Conservation (phyloP, 2,888 invertebrate genomes). For the Masnerella sp. region DNA sequence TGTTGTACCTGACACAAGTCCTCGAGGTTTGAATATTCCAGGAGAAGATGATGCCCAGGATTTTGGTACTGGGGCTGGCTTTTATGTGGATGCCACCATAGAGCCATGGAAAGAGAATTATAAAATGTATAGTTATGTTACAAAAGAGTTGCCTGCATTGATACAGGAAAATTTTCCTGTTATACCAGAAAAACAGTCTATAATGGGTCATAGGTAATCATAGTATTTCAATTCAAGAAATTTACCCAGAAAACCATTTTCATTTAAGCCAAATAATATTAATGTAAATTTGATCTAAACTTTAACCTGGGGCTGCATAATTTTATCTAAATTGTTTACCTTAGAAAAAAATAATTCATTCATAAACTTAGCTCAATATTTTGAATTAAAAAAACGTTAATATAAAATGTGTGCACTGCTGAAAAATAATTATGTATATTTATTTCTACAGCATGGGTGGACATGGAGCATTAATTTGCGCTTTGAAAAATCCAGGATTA, state of each 20-base stretch:
- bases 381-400: background rate
- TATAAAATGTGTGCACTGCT: too few species aligned
- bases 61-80: slow-evolving; percentile 97
- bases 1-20: slow-evolving; percentile 97
- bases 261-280: too few species aligned
- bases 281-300: too few species aligned
- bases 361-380: background rate
- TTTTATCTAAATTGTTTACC: background rate
- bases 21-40: slow-evolving; percentile 91
- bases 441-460: slow-evolving; percentile 93
- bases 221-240: too few species aligned
- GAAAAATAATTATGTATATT: background rate
- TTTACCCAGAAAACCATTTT: too few species aligned
- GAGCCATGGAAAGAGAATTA: slow-evolving; percentile 96
- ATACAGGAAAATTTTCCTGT: slow-evolving; percentile 87
- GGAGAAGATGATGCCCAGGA: slow-evolving; percentile 96
- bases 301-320: too few species aligned
- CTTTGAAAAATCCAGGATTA: slow-evolving; percentile 92
- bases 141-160: slow-evolving; percentile 88
- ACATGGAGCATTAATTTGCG: slow-evolving; percentile 95
- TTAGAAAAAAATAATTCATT: too few species aligned
- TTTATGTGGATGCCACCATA: slow-evolving; percentile 94
- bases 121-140: slow-evolving; percentile 97
- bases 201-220: slow-evolving; percentile 87
- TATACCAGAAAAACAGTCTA: slow-evolving; percentile 82